Evolutionary conservation across 2,888 invertebrate species (phyloP).

Genomic region (Atethmia centrago): DNA sequence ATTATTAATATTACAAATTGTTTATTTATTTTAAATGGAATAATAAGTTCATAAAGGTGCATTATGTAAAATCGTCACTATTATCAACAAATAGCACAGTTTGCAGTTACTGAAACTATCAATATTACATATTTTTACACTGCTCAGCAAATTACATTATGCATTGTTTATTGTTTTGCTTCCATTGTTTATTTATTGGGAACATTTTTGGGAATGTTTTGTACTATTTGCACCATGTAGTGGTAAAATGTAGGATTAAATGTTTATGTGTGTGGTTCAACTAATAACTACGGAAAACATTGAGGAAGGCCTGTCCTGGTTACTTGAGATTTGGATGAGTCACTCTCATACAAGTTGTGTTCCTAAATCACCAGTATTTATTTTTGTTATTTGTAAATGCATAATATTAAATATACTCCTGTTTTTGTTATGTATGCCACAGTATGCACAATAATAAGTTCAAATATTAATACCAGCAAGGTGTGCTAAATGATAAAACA

Average conservation of each 20-base stretch:
- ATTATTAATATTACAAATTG: not conserved
- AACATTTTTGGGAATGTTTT: not conserved
- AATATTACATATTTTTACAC: not conserved
- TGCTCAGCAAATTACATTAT: not conserved
- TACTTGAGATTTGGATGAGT: not conserved
- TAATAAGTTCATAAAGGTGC: not conserved
- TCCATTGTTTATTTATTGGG: constrained; percentile 16
- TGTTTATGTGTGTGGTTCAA: not conserved
- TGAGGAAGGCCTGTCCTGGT: not conserved
- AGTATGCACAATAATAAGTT: not conserved
- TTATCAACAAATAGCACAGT: not conserved
- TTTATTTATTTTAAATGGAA: not conserved
- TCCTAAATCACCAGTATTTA: not conserved
- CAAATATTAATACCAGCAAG: not conserved
- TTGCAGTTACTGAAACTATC: not conserved
- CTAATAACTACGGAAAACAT: not conserved
- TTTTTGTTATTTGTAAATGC: not conserved
- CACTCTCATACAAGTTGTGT: not conserved
- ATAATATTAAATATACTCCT: not conserved
- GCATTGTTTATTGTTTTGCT: constrained; percentile 11
- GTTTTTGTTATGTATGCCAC: not conserved
- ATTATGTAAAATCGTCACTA: not conserved
- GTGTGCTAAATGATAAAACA: not conserved
- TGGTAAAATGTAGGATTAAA: not conserved
- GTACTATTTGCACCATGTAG: not conserved